These are phyloP conservation scores for Sesamia nonagrioides DNA, from an alignment of 1,140 invertebrate genomes.

Conservation along the genomic window DNA sequence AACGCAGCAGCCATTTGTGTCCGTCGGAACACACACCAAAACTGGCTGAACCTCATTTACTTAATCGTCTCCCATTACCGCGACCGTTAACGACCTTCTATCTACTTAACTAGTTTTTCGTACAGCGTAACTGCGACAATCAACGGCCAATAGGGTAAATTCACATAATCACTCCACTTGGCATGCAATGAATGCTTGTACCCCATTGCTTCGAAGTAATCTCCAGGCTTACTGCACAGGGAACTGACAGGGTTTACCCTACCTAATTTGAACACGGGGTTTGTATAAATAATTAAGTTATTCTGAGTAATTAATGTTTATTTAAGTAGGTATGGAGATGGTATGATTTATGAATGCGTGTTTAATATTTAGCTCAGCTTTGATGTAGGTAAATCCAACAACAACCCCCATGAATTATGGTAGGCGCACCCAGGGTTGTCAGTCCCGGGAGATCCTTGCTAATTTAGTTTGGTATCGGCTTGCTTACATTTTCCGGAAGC, in stretches of 20 bases:
- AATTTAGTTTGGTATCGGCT: too few species aligned
- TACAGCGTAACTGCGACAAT: background rate
- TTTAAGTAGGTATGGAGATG: background rate
- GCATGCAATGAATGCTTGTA: background rate
- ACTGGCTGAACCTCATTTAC: background rate
- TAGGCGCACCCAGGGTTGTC: too few species aligned
- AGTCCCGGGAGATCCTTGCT: too few species aligned
- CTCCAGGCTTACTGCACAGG: background rate
- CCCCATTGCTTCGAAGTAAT: background rate
- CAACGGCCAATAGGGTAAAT: slow-evolving; percentile 3
- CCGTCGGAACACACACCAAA: background rate
- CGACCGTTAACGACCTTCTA: background rate
- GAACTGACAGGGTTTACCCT: background rate
- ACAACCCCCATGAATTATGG: too few species aligned
- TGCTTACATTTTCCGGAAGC: too few species aligned
- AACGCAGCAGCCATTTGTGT: background rate
- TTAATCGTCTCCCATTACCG: slow-evolving; percentile 4
- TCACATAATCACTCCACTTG: slow-evolving; percentile 17
- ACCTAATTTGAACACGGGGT: background rate
- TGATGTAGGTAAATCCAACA: too few species aligned
- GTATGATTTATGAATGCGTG: background rate
- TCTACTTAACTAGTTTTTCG: background rate
- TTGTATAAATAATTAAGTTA: slow-evolving; percentile 2
- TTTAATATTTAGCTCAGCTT: background rate
- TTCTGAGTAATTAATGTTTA: background rate